Percentiles rank a stretch among this genome's conserved stretches.
Evolutionary conservation across 1,140 invertebrate species (phyloP).

Genomic region (Plectrocnemia conspersa): DNA sequence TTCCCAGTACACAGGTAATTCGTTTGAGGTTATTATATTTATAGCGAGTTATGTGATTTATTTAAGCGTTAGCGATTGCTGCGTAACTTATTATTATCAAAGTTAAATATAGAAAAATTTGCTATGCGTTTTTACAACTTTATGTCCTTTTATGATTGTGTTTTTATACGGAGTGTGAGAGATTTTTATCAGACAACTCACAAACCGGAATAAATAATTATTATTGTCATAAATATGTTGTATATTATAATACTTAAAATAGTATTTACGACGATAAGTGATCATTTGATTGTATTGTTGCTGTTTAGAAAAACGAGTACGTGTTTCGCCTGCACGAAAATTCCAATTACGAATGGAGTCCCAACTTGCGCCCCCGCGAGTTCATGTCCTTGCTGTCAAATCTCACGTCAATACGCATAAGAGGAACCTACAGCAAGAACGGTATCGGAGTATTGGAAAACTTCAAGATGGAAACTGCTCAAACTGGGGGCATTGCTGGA

Average conservation of each 20-base stretch:
- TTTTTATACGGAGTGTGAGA: no score
- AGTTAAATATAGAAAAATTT: not conserved
- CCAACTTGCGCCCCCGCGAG: constrained; percentile 73
- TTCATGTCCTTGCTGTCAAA: constrained; percentile 92
- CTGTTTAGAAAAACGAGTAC: constrained; percentile 66
- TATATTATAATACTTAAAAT: not conserved
- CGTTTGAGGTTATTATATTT: constrained; percentile 2
- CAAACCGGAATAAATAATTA: no score
- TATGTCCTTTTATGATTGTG: no score
- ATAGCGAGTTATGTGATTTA: not conserved
- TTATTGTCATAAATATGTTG: no score
- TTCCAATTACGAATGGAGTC: constrained; percentile 87
- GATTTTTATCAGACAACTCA: no score
- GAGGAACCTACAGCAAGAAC: constrained; percentile 80
- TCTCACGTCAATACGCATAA: constrained; percentile 89
- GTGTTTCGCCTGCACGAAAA: constrained; percentile 86
- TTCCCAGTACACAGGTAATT: constrained; percentile 66
- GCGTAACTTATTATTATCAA: not conserved
- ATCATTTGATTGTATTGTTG: no score
- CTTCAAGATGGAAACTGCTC: constrained; percentile 80
- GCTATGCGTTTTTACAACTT: no score
- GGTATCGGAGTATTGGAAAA: constrained; percentile 86
- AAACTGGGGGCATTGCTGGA: constrained; percentile 72
- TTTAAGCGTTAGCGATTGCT: not conserved
- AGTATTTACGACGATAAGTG: not conserved